Conservation (phyloP, 2,797 vertebrate species). For the Peromyscus melanophrys region DNA sequence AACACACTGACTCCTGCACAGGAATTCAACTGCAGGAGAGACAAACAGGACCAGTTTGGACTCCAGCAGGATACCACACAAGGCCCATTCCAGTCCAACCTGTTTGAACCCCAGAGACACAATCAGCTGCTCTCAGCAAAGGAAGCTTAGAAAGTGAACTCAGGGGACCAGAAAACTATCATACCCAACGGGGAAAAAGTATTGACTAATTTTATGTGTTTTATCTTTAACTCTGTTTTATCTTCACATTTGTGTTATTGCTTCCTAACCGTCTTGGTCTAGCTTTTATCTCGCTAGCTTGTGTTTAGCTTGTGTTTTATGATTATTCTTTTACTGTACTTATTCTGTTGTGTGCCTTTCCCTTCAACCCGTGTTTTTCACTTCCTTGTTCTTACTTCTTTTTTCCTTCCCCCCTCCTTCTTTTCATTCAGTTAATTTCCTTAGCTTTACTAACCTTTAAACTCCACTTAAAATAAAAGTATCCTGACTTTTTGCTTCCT, state of each 20-base stretch:
- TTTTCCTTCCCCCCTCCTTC: not conserved
- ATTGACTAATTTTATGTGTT: not conserved
- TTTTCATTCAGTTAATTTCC: not conserved
- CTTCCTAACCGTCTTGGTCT: not conserved
- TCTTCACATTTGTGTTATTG: not conserved
- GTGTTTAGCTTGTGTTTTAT: not conserved
- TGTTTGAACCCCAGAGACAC: not conserved
- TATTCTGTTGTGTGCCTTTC: not conserved
- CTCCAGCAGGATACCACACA: not conserved
- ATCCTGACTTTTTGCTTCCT: not conserved
- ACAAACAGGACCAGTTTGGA: not conserved
- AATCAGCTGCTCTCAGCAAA: not conserved
- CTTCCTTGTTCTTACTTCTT: not conserved
- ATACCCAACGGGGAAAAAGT: not conserved
- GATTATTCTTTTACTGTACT: not conserved
- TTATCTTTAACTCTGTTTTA: not conserved
- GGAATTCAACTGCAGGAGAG: not conserved
- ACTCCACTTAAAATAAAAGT: not conserved
- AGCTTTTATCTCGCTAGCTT: not conserved
- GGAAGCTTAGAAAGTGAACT: not conserved
- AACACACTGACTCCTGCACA: not conserved
- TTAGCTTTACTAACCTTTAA: not conserved
- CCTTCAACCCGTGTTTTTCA: not conserved
- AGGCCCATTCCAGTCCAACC: not conserved
- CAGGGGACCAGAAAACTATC: not conserved